Base-by-base conservation (phyloP, 1,140 invertebrate genomes). In the Copidosoma floridanum region DNA sequence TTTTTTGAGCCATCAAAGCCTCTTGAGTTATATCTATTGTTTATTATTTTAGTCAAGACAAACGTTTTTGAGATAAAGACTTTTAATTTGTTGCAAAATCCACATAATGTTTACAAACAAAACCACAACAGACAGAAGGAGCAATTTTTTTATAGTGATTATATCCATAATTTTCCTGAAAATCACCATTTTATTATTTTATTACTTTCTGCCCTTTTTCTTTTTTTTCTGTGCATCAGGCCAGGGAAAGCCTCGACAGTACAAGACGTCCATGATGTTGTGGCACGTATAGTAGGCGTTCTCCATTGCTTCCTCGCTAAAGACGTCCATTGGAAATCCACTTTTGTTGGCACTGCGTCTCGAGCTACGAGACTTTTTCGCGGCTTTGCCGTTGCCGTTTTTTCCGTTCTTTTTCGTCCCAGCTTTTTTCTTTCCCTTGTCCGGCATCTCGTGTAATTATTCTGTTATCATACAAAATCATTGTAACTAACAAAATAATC, bases 251-350 rank as follows among this genome's bases (percentile, higher is more conserved):
- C 91, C 92, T 57, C 91, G 83, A 12, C 85, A 87, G 64, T 87
- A 86, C 2, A 89, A 66, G 3, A 91, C 75, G 73, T 93, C 91
- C 78, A 92, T 91, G 1, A 94, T 87, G 76, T 93, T 94, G 66
- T 94, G 92, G 69, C 91, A 94, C 1, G 89, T 90, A 68, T 90
- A 90, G 72, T 94, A 94, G 3, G 91, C 91, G 70, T 94, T 94
- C 64, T 92, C 88, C 88, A 94, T 92, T 0, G 90, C 90, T n/a
- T 88, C 86, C 65, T 92, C 89, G 53, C 89, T 92, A 56, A 93
- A 88, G 62, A 93, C 89, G 65, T 94, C 91, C 35, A 91, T 88
- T 14, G 86, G 85, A 62, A 85, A 86, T 69, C 80, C 79, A 11
- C 81, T 72, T 63, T 86, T 86, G 16, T 85, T 84, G 1, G 81